Evolutionary conservation across 1,140 invertebrate genomes (phyloP).

Genomic region (Aphelenchoides avenae): DNA sequence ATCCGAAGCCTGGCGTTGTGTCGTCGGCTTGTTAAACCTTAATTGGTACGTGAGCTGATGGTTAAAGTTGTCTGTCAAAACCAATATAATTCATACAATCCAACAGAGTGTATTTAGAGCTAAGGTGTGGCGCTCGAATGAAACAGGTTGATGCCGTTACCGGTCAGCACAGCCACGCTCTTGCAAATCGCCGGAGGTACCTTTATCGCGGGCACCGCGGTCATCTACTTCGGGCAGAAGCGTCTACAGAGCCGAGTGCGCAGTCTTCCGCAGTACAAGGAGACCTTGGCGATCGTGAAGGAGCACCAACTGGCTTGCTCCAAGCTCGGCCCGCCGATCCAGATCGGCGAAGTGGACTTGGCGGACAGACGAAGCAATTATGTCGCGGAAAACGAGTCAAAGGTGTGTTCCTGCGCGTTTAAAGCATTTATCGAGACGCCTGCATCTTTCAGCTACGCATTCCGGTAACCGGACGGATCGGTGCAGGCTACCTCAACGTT

Average conservation of each 20-base stretch:
- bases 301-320: constrained; percentile 41
- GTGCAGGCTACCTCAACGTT: constrained; percentile 39
- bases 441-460: constrained; percentile 43
- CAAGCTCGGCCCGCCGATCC: constrained; percentile 45
- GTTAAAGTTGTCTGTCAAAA: too few species aligned
- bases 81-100: too few species aligned
- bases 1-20: too few species aligned
- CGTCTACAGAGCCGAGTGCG: constrained; percentile 37
- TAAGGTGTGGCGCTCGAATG: too few species aligned
- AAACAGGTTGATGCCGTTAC: too few species aligned
- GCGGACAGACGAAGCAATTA: constrained; percentile 46
- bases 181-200: constrained; percentile 31
- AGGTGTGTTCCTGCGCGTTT: constrained; percentile 26
- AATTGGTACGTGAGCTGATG: too few species aligned
- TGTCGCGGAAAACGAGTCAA: constrained; percentile 43
- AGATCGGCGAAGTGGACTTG: constrained; percentile 47
- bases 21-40: too few species aligned
- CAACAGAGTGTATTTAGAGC: too few species aligned
- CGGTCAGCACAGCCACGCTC: constrained; percentile 29
- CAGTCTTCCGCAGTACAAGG: constrained; percentile 44
- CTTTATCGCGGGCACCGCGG: constrained; percentile 37
- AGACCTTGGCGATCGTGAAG: constrained; percentile 45
- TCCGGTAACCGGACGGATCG: constrained; percentile 36
- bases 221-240: constrained; percentile 47
- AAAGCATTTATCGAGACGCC: constrained; percentile 18